Evolutionary conservation across 2,113 vertebrate genomes (phyloP).

Genomic region (Geothlypis trichas): DNA sequence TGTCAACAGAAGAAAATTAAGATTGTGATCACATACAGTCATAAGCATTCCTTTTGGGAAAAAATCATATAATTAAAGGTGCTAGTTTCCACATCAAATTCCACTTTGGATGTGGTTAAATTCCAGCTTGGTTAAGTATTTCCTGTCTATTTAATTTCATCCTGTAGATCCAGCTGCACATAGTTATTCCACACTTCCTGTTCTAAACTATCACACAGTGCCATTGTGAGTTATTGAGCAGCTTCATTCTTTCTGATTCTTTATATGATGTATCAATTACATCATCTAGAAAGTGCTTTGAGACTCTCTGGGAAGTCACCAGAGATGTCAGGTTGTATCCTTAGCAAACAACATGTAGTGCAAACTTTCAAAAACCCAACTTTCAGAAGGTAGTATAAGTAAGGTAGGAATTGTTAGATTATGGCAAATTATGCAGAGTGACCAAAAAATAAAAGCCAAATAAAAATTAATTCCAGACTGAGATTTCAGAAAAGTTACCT

Average conservation of each 20-base stretch:
- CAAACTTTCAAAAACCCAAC: rapidly evolving
- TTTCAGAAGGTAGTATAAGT: not conserved
- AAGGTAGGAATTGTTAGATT: not conserved
- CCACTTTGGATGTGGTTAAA: slow-evolving; percentile 60
- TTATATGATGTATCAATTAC: slow-evolving; percentile 22
- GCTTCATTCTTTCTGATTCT: not conserved
- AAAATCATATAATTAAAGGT: slow-evolving; percentile 33
- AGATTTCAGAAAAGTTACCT: not conserved
- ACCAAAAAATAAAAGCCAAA: not conserved
- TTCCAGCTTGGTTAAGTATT: slow-evolving; percentile 63
- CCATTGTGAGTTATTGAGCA: slow-evolving; percentile 15
- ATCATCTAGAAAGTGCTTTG: not conserved
- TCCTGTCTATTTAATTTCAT: slow-evolving; percentile 61
- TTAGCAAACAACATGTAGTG: not conserved
- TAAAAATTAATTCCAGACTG: not conserved
- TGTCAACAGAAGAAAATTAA: not conserved
- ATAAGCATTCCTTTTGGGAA: not conserved
- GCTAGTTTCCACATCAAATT: slow-evolving; percentile 53
- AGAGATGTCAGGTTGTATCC: not conserved
- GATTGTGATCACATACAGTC: not conserved
- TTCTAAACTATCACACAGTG: slow-evolving; percentile 46
- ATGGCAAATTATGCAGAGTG: not conserved
- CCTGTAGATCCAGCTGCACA: slow-evolving; percentile 63
- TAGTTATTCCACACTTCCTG: slow-evolving; percentile 58
- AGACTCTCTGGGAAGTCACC: not conserved